phyloP scores from a whole-genome alignment of 2,113 vertebrate species.

The Pachycephala philippinensis region DNA sequence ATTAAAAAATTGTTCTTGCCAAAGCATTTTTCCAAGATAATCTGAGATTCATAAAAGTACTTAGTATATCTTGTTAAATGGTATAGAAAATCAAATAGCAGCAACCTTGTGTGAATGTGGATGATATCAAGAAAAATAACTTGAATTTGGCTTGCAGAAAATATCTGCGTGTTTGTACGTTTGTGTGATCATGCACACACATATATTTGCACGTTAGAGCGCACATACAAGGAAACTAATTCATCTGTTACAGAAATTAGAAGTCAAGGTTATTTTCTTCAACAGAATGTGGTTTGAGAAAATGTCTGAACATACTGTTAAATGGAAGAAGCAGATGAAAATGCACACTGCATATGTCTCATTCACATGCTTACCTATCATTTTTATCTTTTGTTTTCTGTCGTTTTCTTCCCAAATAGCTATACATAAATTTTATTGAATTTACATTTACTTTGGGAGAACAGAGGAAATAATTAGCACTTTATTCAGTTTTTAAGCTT shows the following conservation, averaged over 20 bases:
- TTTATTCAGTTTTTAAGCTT: background rate
- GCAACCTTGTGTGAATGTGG: background rate
- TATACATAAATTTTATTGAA: background rate
- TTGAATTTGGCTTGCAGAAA: slow-evolving; percentile 41
- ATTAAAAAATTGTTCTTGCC: background rate
- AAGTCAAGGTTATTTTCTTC: slow-evolving; percentile 36
- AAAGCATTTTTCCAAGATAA: background rate
- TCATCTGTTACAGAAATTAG: slow-evolving; percentile 31
- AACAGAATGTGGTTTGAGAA: background rate
- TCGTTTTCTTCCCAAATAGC: background rate
- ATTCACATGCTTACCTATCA: background rate
- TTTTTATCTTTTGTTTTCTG: background rate
- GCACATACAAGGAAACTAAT: background rate
- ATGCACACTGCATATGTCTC: background rate
- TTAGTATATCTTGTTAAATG: background rate
- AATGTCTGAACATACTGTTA: background rate
- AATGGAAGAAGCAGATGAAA: background rate
- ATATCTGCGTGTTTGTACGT: background rate
- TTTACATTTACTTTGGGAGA: background rate
- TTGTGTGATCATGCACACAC: background rate
- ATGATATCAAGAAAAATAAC: background rate
- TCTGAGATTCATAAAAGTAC: background rate
- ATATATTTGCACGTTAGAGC: accelerated
- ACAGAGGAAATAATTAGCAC: background rate
- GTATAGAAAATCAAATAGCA: background rate